These are phyloP conservation scores for Brachionus calyciflorus DNA, from an alignment of 1,140 invertebrate species.

Conservation along the genomic window DNA sequence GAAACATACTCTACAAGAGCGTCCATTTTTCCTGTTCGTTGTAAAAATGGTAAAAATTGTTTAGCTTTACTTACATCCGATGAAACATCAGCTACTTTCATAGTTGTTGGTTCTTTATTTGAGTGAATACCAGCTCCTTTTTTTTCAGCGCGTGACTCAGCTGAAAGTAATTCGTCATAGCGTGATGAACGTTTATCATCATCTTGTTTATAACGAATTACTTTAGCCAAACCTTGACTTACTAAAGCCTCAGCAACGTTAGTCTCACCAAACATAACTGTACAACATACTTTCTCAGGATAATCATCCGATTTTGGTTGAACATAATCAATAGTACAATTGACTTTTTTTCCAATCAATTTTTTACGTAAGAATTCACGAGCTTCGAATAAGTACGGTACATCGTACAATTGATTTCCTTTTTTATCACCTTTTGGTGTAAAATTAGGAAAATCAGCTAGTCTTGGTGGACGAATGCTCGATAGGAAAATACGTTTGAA, in stretches of 20 bases:
- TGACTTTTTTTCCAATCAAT: slow-evolving; percentile 87
- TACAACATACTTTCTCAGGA: slow-evolving; percentile 91
- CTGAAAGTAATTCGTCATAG: slow-evolving; percentile 87
- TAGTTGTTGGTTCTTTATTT: background rate
- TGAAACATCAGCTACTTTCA: slow-evolving; percentile 19
- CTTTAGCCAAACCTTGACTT: slow-evolving; percentile 82
- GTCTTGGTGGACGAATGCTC: slow-evolving; percentile 83
- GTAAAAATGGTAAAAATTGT: slow-evolving; percentile 83
- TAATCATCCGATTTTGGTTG: slow-evolving; percentile 87
- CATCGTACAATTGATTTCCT: slow-evolving; percentile 82
- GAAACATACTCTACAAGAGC: slow-evolving; percentile 92
- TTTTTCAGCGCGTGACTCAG: slow-evolving; percentile 68
- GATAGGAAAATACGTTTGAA: slow-evolving; percentile 90
- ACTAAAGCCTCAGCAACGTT: slow-evolving; percentile 93
- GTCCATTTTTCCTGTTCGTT: slow-evolving; percentile 74
- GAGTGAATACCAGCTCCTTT: slow-evolving; percentile 6
- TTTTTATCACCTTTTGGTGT: slow-evolving; percentile 48
- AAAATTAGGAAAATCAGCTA: slow-evolving; percentile 49
- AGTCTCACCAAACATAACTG: slow-evolving; percentile 67
- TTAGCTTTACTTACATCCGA: slow-evolving; percentile 78
- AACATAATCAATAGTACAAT: slow-evolving; percentile 89
- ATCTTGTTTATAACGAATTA: slow-evolving; percentile 86
- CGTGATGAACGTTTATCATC: slow-evolving; percentile 83
- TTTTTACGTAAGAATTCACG: slow-evolving; percentile 93
- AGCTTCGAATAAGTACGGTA: slow-evolving; percentile 96